Evolutionary conservation across 2,113 vertebrate genomes (phyloP), one percentile per base, ranked within the genome.

Genomic region (Pantherophis guttatus): DNA sequence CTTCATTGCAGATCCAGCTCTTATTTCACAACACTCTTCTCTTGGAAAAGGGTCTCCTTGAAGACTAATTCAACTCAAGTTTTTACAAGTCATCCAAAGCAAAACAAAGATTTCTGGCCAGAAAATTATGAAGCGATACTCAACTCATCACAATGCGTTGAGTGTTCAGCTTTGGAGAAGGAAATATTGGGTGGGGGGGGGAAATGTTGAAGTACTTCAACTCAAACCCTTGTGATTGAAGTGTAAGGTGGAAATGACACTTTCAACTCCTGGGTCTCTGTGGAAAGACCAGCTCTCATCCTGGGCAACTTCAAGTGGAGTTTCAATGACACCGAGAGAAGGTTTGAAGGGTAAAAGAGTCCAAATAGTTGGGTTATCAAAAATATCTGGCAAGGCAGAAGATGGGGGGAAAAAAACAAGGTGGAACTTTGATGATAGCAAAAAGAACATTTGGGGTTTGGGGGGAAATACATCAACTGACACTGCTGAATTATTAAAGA

Each of bases 341-440:
- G 33, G 13, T n/a, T 29, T 13, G 10, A 17, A 52, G 44, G 29
- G 8, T n/a, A 12, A 57, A 86, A 50, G 23, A 44, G 3, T 81
- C 75, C 33, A 44, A 39, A 39, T 81, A 39, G 75, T 21, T 39
- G 17, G 33, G 75, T 44, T 11, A 57, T 54, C 33, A 19, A 58
- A 58, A 19, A 29, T 12, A 6, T 48, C 12, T 48, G 1, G 21
- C 19, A 58, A 15, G n/a, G 39, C 33, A 29, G 7, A 53, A 55
- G 12, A n/a, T n/a, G 29, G 1, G 3, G 44, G 3, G 0, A 1
- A 11, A 10, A 26, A 4, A 24, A 5, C 15, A 24, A 81, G 65
- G 90, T 57, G 59, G 21, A 57, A 44, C 13, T 10, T 88, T 33
- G 15, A 11, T 44, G 55, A 2, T 19, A 33, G 52, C 11, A 12